phyloP scores from a whole-genome alignment of 1,140 invertebrate species.

The Carposina sasakii region DNA sequence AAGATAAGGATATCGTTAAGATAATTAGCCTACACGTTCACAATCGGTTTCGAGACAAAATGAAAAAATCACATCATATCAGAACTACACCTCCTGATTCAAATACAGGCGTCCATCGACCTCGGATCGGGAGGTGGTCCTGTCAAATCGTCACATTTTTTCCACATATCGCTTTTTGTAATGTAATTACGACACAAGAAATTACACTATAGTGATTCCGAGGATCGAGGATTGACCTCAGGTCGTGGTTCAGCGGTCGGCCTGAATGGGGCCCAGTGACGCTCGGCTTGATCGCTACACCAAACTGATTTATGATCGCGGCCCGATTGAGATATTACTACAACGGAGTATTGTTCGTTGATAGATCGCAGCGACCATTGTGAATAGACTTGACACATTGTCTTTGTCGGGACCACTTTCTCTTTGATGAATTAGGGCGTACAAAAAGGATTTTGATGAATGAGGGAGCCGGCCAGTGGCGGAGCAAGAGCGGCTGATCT shows the following conservation, averaged over 20 bases:
- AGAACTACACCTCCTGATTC: slow-evolving; percentile 7
- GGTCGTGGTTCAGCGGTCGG: slow-evolving; percentile 29
- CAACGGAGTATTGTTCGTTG: too few species aligned
- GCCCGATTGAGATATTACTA: slow-evolving; percentile 14
- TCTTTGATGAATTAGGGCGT: too few species aligned
- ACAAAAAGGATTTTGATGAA: too few species aligned
- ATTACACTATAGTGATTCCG: slow-evolving; percentile 1
- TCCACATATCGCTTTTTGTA: slow-evolving; percentile 36
- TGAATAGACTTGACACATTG: too few species aligned
- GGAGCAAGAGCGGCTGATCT: too few species aligned
- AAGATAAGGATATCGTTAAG: too few species aligned
- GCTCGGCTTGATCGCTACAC: too few species aligned
- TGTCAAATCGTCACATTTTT: slow-evolving; percentile 34
- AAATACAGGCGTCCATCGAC: slow-evolving; percentile 7
- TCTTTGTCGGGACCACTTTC: too few species aligned
- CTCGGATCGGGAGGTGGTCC: slow-evolving; percentile 20
- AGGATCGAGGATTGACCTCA: not conserved
- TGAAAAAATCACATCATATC: not conserved
- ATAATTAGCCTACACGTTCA: too few species aligned
- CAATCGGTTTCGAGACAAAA: slow-evolving; percentile 7
- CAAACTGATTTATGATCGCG: not conserved
- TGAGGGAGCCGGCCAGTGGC: too few species aligned
- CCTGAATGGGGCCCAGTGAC: too few species aligned
- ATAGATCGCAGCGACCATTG: too few species aligned
- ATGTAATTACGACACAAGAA: slow-evolving; percentile 17